phyloP scores from a whole-genome alignment of 2,797 vertebrate genomes.

The Phrynocephalus forsythii region DNA sequence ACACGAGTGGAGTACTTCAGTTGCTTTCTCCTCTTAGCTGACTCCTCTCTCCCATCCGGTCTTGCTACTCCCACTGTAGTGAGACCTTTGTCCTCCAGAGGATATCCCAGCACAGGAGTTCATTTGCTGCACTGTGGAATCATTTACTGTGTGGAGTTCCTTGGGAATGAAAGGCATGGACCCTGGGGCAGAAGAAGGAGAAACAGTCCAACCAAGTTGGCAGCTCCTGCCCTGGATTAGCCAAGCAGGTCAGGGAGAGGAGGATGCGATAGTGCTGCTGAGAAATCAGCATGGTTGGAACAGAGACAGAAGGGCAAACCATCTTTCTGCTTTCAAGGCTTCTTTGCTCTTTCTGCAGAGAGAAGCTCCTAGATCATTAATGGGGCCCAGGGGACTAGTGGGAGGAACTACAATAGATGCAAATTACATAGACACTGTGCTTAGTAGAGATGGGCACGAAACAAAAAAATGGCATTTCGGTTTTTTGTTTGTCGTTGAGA shows the following conservation, averaged over 20 bases:
- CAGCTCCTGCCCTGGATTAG: slow-evolving; percentile 26
- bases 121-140: slow-evolving; percentile 27
- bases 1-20: background rate
- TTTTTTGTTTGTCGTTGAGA: background rate
- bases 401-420: slow-evolving; percentile 24
- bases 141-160: slow-evolving; percentile 30
- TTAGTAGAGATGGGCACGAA: too few species aligned
- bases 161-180: slow-evolving; percentile 30
- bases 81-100: background rate
- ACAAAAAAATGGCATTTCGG: too few species aligned
- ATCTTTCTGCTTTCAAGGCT: slow-evolving; percentile 14
- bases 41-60: background rate
- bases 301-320: background rate
- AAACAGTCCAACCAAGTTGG: slow-evolving; percentile 19
- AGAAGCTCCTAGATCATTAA: slow-evolving; percentile 17
- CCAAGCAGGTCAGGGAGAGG: slow-evolving; percentile 20
- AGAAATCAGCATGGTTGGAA: background rate
- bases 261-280: slow-evolving; percentile 4
- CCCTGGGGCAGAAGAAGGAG: slow-evolving; percentile 27
- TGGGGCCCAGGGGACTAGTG: background rate
- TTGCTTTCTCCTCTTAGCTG: slow-evolving; percentile 25
- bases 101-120: slow-evolving; percentile 10
- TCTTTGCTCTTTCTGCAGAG: slow-evolving; percentile 1
- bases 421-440: background rate
- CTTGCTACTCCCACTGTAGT: background rate